These are phyloP conservation scores for Muscicapa striata DNA, from an alignment of 2,797 vertebrate genomes.

Conservation along the genomic window DNA sequence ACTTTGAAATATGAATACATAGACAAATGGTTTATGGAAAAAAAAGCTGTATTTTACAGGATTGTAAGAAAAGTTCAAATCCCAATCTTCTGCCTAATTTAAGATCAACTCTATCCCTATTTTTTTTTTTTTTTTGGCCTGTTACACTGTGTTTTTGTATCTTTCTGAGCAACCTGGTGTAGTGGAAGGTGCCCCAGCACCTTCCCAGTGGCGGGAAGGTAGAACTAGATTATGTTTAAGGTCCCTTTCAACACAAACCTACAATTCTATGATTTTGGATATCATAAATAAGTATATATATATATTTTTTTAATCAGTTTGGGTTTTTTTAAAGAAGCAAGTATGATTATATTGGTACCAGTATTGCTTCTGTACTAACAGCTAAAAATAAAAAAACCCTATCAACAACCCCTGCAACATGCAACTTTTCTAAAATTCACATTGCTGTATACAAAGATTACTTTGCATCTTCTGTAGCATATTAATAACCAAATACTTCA, in stretches of 20 bases:
- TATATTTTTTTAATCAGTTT: not conserved
- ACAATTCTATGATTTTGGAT: not conserved
- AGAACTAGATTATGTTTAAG: not conserved
- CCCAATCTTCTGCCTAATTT: not conserved
- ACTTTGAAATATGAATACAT: not conserved
- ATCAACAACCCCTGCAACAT: not conserved
- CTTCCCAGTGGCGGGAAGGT: not conserved
- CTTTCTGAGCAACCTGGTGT: not conserved
- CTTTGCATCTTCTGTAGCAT: not conserved
- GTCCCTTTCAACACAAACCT: not conserved
- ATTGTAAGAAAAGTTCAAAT: not conserved
- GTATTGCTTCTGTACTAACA: not conserved
- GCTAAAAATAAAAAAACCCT: not conserved
- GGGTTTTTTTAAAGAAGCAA: not conserved
- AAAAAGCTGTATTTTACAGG: not conserved
- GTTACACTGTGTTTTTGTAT: not conserved
- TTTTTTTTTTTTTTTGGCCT: not conserved
- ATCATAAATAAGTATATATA: not conserved
- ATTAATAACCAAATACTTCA: conserved; percentile 34
- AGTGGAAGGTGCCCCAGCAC: not conserved
- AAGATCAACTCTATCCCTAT: not conserved
- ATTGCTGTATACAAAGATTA: not conserved
- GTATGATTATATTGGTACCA: not conserved
- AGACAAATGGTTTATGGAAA: not conserved
- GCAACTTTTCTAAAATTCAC: not conserved